A percentile compares a stretch with the other conserved stretches of the same genome.
These are phyloP conservation scores for Lasiurus cinereus DNA, from an alignment of 2,113 vertebrate species.

Conservation along the genomic window DNA sequence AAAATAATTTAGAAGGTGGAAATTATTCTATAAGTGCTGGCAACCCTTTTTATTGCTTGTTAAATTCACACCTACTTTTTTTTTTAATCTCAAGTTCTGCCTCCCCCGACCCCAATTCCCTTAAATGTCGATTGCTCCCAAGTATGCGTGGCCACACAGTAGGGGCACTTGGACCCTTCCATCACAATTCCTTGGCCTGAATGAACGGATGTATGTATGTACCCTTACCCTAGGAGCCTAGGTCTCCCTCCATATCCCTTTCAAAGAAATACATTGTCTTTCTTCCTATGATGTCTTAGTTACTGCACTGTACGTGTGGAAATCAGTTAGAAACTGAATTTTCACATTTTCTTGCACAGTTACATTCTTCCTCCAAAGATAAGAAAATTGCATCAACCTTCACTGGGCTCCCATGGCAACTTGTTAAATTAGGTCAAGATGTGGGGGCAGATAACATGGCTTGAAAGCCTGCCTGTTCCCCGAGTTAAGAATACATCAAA, in stretches of 20 bases:
- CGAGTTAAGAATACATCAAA: slow-evolving; percentile 87
- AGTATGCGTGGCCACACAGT: not conserved
- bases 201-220: not conserved
- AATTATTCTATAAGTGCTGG: not conserved
- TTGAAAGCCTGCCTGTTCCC: slow-evolving; percentile 80
- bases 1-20: slow-evolving; percentile 28
- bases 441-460: slow-evolving; percentile 87
- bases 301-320: slow-evolving; percentile 63
- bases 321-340: slow-evolving; percentile 79
- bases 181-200: rapidly evolving
- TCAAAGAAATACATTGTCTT: slow-evolving; percentile 24
- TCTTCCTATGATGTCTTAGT: slow-evolving; percentile 38
- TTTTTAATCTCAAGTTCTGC: not conserved
- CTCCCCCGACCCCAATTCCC: too few relatives aligned
- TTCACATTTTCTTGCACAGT: slow-evolving; percentile 82
- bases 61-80: not conserved
- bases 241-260: not conserved
- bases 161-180: too few relatives aligned
- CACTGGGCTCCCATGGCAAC: slow-evolving; percentile 88
- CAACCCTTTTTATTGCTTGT: not conserved
- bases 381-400: slow-evolving; percentile 87
- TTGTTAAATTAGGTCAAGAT: slow-evolving; percentile 91
- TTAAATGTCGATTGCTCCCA: not conserved
- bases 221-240: not conserved
- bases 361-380: slow-evolving; percentile 84